These are phyloP conservation scores for Hypsibius dujardini DNA, from an alignment of 1,140 invertebrate genomes.

Conservation along the genomic window DNA sequence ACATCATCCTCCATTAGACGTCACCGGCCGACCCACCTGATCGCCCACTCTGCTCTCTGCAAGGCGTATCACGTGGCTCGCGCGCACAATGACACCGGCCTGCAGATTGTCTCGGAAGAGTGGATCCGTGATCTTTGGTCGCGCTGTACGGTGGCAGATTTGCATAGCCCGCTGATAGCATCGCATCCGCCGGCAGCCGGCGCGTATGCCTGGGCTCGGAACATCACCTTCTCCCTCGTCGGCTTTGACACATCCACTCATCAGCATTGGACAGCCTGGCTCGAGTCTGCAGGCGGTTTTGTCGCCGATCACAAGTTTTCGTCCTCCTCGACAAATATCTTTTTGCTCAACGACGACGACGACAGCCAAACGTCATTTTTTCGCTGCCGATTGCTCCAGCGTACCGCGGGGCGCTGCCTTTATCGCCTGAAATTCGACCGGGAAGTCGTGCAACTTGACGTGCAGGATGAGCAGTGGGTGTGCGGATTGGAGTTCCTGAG, in stretches of 20 bases:
- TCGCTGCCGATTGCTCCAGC: too few species aligned
- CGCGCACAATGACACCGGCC: neutral
- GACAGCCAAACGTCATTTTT: neutral
- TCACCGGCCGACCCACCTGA: neutral
- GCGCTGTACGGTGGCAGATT: too few species aligned
- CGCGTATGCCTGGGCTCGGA: neutral
- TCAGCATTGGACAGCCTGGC: neutral
- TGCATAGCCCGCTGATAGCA: too few species aligned
- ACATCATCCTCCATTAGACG: neutral
- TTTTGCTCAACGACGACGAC: neutral
- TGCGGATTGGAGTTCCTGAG: too few species aligned
- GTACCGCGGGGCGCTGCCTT: too few species aligned
- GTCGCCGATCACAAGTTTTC: neutral
- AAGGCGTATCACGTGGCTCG: neutral
- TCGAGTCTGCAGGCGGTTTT: neutral
- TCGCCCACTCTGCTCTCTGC: neutral
- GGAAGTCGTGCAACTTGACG: too few species aligned
- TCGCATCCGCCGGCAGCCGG: too few species aligned
- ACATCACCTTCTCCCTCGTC: neutral
- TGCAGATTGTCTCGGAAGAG: neutral
- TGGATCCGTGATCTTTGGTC: neutral
- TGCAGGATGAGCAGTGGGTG: too few species aligned
- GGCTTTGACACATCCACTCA: neutral
- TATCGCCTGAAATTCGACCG: too few species aligned
- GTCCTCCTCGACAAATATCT: neutral